Base-by-base conservation (phyloP, 2,113 vertebrate species). In the Labeo catla region DNA sequence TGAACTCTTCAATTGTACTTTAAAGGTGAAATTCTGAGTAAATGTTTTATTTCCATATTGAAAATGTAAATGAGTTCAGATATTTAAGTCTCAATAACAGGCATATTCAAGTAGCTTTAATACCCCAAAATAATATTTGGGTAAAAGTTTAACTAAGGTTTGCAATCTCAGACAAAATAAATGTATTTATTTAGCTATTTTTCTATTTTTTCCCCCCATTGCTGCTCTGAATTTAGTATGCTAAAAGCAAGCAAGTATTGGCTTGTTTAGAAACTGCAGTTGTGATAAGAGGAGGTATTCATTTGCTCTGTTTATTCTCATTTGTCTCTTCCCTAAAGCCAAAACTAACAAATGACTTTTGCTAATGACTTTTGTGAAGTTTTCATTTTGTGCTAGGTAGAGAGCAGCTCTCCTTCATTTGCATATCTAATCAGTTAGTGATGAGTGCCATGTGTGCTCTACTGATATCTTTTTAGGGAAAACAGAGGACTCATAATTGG, bases 391-490 rank as follows among this genome's bases (percentile, higher is more conserved):
- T 0, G 43, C 43, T 74, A 19, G 66, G 39, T n/a, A n/a, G 7
- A 36, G 50, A 4, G 36, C 77, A 79, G 21, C 19, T 39, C 10
- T 43, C 4, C 2, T 16, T 79, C 54, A 79, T 79, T 45, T 61
- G 9, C 54, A 81, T 47, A 66, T 81, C 43, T 65, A 28, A 81
- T 81, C 39, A 81, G 19, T 10, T n/a, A 49, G 57, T 23, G 36
- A 47, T 12, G 21, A 47, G 57, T 49, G n/a, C 39, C 79, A 81
- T 34, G 39, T 81, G 79, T 45, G 23, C 78, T 49, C 19, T 47
- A 49, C 21, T 81, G 59, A 66, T 80, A 80, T 80, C 54, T 45
- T 57, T 80, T 15, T 4, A 63, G 36, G 19, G 36, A 45, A 49
- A 78, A 59, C 76, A 57, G 50, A 59, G 39, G 1, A 39, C 7